Conservation (phyloP, 2,888 invertebrate genomes). For the Lacanobia oleracea region DNA sequence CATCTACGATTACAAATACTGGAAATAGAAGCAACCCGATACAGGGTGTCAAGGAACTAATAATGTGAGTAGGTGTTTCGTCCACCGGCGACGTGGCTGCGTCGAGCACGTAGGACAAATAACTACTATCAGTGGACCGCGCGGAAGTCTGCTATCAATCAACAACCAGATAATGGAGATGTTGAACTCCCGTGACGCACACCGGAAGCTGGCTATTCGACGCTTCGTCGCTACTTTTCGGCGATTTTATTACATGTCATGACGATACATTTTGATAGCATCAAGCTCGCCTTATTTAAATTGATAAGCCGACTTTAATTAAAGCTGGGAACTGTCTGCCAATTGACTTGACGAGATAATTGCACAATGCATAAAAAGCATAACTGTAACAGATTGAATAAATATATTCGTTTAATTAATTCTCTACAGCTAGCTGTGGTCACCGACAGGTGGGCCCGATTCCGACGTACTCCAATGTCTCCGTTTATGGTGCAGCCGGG, state of each 20-base stretch:
- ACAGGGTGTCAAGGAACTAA: constrained; percentile 72
- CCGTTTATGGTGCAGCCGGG: constrained; percentile 75
- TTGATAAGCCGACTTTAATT: background rate
- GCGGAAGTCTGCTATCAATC: constrained; percentile 88
- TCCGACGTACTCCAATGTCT: constrained; percentile 61
- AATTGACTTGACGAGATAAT: constrained; percentile 1
- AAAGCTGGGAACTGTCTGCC: background rate
- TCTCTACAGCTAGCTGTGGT: constrained; percentile 33
- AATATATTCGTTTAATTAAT: constrained; percentile 30
- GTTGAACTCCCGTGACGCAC: constrained; percentile 81
- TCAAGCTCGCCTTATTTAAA: background rate
- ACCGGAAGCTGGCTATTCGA: constrained; percentile 79
- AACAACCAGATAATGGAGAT: constrained; percentile 84
- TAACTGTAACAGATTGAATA: constrained; percentile 27
- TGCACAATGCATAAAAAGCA: background rate
- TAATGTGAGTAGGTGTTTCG: constrained; percentile 67
- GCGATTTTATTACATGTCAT: constrained; percentile 59
- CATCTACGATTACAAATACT: constrained; percentile 66
- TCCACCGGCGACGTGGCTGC: constrained; percentile 49
- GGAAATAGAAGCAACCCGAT: constrained; percentile 72
- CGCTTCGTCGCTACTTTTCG: constrained; percentile 66
- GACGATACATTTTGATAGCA: constrained; percentile 26
- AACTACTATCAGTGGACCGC: constrained; percentile 75
- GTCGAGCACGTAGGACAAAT: constrained; percentile 70
- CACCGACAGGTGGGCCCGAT: constrained; percentile 9